These are phyloP conservation scores for Monochamus alternatus DNA, from an alignment of 2,888 invertebrate species.

Conservation along the genomic window DNA sequence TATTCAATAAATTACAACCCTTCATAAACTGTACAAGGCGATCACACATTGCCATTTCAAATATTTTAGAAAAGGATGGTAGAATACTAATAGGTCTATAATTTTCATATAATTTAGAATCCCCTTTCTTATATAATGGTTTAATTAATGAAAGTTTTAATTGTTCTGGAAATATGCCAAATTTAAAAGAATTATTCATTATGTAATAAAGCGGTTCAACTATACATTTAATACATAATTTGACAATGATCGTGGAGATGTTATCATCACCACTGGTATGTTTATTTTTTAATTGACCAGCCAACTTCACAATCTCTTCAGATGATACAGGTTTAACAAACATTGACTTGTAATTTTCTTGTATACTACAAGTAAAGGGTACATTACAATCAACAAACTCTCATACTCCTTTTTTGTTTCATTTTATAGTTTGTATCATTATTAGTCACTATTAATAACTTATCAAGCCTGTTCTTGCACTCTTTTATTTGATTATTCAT, in stretches of 20 bases:
- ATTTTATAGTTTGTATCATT: no score
- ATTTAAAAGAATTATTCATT: neutral
- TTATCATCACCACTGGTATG: neutral
- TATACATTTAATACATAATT: neutral
- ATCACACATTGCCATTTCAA: no score
- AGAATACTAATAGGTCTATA: neutral
- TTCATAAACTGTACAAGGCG: no score
- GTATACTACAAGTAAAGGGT: no score
- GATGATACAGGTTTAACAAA: no score
- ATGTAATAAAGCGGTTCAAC: neutral
- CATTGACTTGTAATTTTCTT: neutral
- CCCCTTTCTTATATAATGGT: slow-evolving; percentile 25
- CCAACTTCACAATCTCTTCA: neutral
- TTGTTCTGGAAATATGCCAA: neutral
- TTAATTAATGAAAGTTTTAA: slow-evolving; percentile 35
- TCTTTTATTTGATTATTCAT: no score
- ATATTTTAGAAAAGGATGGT: neutral
- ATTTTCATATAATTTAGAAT: neutral
- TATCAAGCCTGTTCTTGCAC: no score
- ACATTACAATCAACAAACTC: no score
- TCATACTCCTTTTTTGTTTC: no score
- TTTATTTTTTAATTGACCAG: neutral
- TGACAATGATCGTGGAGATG: neutral
- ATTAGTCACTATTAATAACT: no score
- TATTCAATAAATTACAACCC: no score